phyloP scores from a whole-genome alignment of 1,140 invertebrate genomes.

The Eulimnadia texana region DNA sequence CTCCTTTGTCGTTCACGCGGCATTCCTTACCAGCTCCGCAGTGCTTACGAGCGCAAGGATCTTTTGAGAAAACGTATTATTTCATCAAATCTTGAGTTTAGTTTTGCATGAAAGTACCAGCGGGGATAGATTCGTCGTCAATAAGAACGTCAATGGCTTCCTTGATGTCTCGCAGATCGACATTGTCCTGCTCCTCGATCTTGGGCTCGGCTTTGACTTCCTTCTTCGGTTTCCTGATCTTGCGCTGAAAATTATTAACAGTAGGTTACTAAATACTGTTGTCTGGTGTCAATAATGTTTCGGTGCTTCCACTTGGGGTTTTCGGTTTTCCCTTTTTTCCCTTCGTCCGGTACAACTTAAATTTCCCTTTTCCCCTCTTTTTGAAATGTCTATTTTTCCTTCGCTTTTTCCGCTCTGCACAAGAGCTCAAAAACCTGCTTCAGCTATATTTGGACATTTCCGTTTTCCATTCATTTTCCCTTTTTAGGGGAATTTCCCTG shows the following conservation, averaged over 20 bases:
- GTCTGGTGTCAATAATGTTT: not conserved
- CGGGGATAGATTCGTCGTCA: slow-evolving; percentile 3
- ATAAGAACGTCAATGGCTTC: slow-evolving; percentile 6
- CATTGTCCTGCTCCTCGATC: not conserved
- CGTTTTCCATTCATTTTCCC: no score
- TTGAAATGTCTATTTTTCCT: no score
- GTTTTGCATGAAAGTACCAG: slow-evolving; percentile 5
- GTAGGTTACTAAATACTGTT: not conserved
- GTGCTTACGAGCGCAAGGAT: slow-evolving; percentile 70
- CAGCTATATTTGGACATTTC: no score
- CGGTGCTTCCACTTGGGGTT: no score
- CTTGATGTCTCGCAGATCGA: not conserved
- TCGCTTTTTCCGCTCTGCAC: no score
- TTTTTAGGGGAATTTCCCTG: no score
- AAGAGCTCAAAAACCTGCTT: no score
- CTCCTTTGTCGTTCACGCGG: slow-evolving; percentile 49
- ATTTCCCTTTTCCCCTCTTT: no score
- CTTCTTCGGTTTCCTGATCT: not conserved
- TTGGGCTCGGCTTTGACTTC: not conserved
- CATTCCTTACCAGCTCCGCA: slow-evolving; percentile 82
- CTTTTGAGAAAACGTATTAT: slow-evolving; percentile 27
- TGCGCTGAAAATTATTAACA: slow-evolving; percentile 10
- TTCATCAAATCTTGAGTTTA: no score
- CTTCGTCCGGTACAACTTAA: no score
- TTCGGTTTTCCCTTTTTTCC: no score